These are phyloP conservation scores for Sylvilagus floridanus DNA, from an alignment of 2,797 vertebrate species.

Conservation along the genomic window DNA sequence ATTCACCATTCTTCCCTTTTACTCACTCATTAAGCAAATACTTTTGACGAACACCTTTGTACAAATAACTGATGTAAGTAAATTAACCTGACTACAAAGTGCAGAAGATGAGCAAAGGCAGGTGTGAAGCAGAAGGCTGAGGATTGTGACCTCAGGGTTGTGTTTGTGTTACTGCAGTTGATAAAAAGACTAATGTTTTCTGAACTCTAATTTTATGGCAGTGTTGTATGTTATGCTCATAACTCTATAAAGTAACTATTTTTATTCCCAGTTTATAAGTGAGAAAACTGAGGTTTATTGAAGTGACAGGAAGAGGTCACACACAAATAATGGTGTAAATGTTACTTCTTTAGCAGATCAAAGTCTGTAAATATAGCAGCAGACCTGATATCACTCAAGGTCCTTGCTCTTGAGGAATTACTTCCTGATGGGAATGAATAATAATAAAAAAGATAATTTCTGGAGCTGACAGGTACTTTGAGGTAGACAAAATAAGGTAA, in stretches of 20 bases:
- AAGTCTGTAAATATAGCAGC: neutral
- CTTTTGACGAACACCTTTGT: conserved; percentile 6
- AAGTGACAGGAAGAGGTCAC: neutral
- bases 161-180: neutral
- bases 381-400: neutral
- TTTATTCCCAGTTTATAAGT: neutral
- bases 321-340: neutral
- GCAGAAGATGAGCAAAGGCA: neutral
- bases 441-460: neutral
- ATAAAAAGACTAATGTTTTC: neutral
- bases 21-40: conserved; percentile 27
- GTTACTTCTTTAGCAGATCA: conserved; percentile 1
- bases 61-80: neutral
- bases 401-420: neutral
- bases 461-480: neutral
- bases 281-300: neutral
- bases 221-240: neutral
- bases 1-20: neutral
- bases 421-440: conserved; percentile 30
- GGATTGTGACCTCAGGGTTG: neutral
- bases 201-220: neutral
- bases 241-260: neutral
- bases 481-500: neutral
- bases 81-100: neutral
- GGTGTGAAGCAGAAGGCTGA: neutral